phyloP scores from a whole-genome alignment of 2,113 vertebrate genomes.

The Albula goreensis region DNA sequence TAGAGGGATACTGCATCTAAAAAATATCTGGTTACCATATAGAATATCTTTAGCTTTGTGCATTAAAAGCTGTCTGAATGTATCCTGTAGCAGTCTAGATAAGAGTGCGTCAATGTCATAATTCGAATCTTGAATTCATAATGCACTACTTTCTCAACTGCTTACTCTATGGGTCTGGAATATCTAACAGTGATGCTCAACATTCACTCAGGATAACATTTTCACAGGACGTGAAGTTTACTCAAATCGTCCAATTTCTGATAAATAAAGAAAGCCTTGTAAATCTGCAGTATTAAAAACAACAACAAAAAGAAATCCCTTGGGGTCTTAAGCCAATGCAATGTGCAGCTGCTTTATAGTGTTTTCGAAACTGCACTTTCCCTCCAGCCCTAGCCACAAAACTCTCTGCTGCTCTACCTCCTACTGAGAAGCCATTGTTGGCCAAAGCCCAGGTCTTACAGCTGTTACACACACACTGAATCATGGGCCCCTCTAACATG shows the following conservation, averaged over 20 bases:
- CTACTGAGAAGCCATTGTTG: not conserved
- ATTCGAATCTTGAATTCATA: not conserved
- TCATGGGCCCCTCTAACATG: not conserved
- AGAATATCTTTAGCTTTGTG: not conserved
- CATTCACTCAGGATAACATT: not conserved
- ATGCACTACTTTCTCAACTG: not conserved
- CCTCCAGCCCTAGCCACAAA: conserved; percentile 3
- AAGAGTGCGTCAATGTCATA: not conserved
- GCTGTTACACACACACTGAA: not conserved
- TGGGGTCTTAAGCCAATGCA: not conserved
- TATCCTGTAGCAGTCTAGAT: not conserved
- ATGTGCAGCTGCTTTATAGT: not conserved
- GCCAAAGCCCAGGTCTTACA: not conserved
- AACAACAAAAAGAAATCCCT: not conserved
- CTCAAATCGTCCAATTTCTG: not conserved
- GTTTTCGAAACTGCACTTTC: not conserved
- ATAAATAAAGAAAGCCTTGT: not conserved
- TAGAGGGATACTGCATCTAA: not conserved
- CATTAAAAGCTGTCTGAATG: not conserved
- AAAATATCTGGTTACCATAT: too few relatives aligned
- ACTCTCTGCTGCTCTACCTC: conserved; percentile 10
- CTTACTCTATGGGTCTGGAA: not conserved
- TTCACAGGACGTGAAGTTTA: not conserved
- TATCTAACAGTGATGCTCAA: not conserved
- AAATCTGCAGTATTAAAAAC: not conserved